A percentile compares a stretch with the other conserved stretches of the same genome.
These are phyloP conservation scores for Perognathus longimembris DNA, from an alignment of 2,113 vertebrate species.

Conservation along the genomic window DNA sequence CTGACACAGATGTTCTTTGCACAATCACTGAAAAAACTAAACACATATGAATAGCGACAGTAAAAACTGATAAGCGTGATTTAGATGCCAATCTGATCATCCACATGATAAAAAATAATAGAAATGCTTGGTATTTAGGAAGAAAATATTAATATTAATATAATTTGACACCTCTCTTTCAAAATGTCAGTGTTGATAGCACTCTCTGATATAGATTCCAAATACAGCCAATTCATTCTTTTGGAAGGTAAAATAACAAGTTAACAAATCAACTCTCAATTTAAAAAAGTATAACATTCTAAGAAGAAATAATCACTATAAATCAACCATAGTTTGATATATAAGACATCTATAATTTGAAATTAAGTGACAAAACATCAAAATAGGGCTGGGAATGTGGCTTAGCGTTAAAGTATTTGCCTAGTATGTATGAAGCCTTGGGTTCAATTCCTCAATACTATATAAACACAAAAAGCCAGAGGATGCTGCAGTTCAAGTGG, in stretches of 20 bases:
- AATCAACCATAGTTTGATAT: constrained; percentile 26
- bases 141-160: constrained; percentile 29
- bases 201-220: not conserved
- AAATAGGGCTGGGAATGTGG: no score
- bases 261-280: constrained; percentile 20
- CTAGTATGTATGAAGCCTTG: no score
- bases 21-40: not conserved
- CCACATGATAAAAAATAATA: not conserved
- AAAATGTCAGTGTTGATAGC: not conserved
- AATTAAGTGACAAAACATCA: constrained; percentile 34
- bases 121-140: not conserved
- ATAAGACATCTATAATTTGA: constrained; percentile 14
- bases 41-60: not conserved
- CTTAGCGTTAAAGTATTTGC: no score
- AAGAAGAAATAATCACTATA: not conserved
- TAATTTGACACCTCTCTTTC: not conserved
- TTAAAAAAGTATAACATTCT: not conserved
- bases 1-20: not conserved
- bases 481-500: no score
- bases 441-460: no score
- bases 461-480: no score
- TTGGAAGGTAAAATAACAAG: not conserved
- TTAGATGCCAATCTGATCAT: not conserved
- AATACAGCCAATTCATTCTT: not conserved
- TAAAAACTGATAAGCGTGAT: constrained; percentile 23